A percentile compares a stretch with the other conserved stretches of the same genome.
Evolutionary conservation across 2,113 vertebrate genomes (phyloP).

Genomic region (Lethenteron reissneri): DNA sequence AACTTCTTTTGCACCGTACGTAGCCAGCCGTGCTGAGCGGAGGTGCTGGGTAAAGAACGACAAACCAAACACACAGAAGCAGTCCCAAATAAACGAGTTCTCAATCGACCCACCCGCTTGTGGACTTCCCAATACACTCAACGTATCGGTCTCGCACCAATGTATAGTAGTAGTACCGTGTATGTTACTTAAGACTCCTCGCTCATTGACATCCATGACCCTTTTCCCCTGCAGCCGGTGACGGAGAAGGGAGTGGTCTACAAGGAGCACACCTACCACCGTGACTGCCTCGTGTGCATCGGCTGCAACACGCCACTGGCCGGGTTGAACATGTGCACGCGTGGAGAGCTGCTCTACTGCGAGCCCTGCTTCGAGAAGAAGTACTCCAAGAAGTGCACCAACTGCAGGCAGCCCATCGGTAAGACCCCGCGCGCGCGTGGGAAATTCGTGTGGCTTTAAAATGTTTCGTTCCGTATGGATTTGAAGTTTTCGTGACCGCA

Average conservation of each 20-base stretch:
- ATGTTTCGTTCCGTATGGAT: no score
- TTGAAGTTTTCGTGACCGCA: no score
- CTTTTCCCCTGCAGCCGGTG: neutral
- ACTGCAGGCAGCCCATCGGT: neutral
- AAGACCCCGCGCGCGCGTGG: neutral
- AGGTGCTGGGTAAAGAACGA: no score
- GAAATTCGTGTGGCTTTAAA: no score
- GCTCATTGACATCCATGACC: neutral
- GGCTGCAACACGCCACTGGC: neutral
- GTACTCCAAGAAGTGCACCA: neutral
- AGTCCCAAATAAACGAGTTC: no score
- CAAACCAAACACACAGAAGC: no score
- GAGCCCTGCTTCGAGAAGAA: conserved; percentile 3
- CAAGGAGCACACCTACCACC: conserved; percentile 6
- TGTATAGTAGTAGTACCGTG: no score
- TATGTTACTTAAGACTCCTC: neutral
- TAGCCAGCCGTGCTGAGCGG: no score
- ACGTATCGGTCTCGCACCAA: no score
- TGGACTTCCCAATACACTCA: no score
- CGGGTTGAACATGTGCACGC: neutral
- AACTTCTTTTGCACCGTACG: no score
- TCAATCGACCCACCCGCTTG: no score
- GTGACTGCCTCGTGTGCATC: neutral
- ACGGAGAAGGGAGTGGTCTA: neutral
- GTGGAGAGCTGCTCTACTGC: conserved; percentile 4